Percentiles rank a stretch among this genome's conserved stretches.
phyloP scores from a whole-genome alignment of 1,140 invertebrate species.

The Oedothorax gibbosus region DNA sequence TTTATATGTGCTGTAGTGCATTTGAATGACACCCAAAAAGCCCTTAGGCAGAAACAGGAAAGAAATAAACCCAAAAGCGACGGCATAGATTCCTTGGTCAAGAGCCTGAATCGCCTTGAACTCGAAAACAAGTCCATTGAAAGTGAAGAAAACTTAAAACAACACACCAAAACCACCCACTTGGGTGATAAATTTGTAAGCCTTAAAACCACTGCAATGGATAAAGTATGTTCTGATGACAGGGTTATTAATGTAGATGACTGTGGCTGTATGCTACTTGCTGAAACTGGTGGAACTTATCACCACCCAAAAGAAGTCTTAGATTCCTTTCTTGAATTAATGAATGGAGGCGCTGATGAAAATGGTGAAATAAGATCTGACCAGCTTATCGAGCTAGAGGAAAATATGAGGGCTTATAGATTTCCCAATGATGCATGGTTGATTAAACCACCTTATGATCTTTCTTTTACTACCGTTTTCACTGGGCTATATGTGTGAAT shows the following conservation, averaged over 20 bases:
- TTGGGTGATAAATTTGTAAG: background rate
- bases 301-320: background rate
- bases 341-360: background rate
- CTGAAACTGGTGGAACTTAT: background rate
- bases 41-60: background rate
- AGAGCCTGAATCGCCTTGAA: background rate
- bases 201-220: background rate
- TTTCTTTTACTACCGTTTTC: slow-evolving; percentile 17
- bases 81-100: background rate
- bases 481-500: slow-evolving; percentile 18
- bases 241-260: background rate
- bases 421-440: slow-evolving; percentile 18
- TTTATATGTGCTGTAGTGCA: slow-evolving; percentile 4
- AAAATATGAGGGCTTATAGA: background rate
- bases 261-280: slow-evolving; percentile 18
- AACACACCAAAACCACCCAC: background rate
- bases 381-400: background rate
- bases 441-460: background rate
- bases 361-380: background rate
- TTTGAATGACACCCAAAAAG: slow-evolving; percentile 13
- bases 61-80: background rate
- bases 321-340: background rate
- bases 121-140: background rate
- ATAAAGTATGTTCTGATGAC: no score
- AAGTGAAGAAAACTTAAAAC: slow-evolving; percentile 1